phyloP scores from a whole-genome alignment of 1,140 invertebrate genomes.

The Whitmania pigra region DNA sequence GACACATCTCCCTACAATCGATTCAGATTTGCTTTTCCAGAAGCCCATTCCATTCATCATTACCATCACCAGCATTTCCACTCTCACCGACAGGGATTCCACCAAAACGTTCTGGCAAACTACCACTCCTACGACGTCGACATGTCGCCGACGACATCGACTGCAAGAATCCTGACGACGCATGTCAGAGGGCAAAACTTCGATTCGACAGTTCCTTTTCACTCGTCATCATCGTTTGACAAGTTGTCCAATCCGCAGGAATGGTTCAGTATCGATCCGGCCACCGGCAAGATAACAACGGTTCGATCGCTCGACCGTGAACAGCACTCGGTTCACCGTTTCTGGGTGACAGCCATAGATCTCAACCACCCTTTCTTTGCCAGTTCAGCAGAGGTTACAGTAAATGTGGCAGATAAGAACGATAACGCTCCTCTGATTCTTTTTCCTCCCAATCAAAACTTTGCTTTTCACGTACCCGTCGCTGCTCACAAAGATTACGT shows the following conservation, averaged over 20 bases:
- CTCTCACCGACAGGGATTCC: neutral
- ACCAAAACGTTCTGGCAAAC: neutral
- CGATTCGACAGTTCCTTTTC: neutral
- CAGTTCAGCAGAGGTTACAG: slow-evolving; percentile 17
- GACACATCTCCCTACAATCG: slow-evolving; percentile 20
- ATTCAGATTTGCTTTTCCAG: slow-evolving; percentile 20
- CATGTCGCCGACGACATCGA: neutral
- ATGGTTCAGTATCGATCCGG: slow-evolving; percentile 25
- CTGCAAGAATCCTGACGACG: neutral
- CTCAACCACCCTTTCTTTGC: slow-evolving; percentile 45
- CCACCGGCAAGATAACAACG: slow-evolving; percentile 66
- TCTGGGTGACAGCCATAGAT: slow-evolving; percentile 71
- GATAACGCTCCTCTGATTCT: slow-evolving; percentile 23
- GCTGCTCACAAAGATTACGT: slow-evolving; percentile 1
- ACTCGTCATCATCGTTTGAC: neutral
- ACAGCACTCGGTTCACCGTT: slow-evolving; percentile 58
- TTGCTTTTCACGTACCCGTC: neutral
- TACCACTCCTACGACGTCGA: neutral
- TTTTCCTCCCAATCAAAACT: slow-evolving; percentile 14
- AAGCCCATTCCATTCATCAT: neutral
- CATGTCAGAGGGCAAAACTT: neutral
- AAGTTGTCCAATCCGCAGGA: slow-evolving; percentile 6
- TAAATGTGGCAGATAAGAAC: slow-evolving; percentile 22
- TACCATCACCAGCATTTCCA: neutral
- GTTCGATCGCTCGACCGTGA: slow-evolving; percentile 67